These are phyloP conservation scores for Xiphophorus hellerii DNA, from an alignment of 2,113 vertebrate species.

Conservation along the genomic window DNA sequence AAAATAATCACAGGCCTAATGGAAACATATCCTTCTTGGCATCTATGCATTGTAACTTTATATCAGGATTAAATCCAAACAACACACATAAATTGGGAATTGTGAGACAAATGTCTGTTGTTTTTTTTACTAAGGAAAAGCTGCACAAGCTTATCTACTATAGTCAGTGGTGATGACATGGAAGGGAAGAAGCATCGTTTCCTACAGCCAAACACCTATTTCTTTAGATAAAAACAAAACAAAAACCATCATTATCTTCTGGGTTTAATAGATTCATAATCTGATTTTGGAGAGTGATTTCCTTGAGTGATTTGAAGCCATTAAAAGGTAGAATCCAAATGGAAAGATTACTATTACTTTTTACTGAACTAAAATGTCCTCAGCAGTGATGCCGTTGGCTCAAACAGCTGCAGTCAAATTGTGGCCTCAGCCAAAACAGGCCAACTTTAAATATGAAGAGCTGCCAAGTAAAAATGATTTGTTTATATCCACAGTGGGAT, in stretches of 20 bases:
- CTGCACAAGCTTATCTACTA: background rate
- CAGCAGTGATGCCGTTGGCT: constrained; percentile 1
- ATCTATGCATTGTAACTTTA: too few relatives aligned
- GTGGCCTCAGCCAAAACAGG: constrained; percentile 16
- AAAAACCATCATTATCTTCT: background rate
- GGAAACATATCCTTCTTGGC: too few relatives aligned
- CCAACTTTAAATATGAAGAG: constrained; percentile 30
- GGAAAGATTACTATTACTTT: too few relatives aligned
- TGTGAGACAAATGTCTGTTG: background rate
- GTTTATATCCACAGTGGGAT: constrained; percentile 15
- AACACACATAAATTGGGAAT: too few relatives aligned
- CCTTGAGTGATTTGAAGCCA: too few relatives aligned
- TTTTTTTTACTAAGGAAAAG: background rate
- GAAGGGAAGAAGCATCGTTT: background rate
- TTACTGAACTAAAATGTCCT: too few relatives aligned
- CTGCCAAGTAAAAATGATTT: constrained; percentile 23
- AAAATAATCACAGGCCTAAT: too few relatives aligned
- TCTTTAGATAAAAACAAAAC: background rate
- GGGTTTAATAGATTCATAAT: background rate
- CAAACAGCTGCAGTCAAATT: background rate
- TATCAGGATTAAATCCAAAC: too few relatives aligned
- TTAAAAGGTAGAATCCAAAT: too few relatives aligned
- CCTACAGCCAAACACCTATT: background rate
- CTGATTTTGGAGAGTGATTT: background rate
- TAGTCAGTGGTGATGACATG: background rate